phyloP scores from a whole-genome alignment of 1,140 invertebrate species.

The Temnothorax nylanderi region DNA sequence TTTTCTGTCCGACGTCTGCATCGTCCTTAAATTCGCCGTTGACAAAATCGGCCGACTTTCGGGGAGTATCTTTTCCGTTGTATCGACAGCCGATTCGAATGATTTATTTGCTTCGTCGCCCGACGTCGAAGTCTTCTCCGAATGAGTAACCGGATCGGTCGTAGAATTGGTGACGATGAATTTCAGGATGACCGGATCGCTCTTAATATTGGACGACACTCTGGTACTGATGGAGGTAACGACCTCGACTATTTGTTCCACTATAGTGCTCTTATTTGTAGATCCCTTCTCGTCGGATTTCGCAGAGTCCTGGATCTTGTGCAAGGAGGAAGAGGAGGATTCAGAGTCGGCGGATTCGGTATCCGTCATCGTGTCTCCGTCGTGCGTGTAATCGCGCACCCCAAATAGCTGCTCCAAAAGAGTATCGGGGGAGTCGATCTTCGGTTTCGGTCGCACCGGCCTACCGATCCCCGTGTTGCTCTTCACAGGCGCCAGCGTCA shows the following conservation, averaged over 20 bases:
- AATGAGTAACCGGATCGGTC: constrained; percentile 54
- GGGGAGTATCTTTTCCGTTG: not conserved
- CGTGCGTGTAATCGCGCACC: constrained; percentile 36
- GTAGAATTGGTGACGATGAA: constrained; percentile 74
- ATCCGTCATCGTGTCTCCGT: constrained; percentile 20
- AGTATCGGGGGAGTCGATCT: constrained; percentile 66
- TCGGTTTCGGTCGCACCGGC: constrained; percentile 79
- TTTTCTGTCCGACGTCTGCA: constrained; percentile 78
- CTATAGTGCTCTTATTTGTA: constrained; percentile 27
- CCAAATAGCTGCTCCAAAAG: constrained; percentile 78
- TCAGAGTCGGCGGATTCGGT: not conserved
- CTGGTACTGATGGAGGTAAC: constrained; percentile 84
- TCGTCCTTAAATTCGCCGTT: constrained; percentile 9
- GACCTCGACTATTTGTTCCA: constrained; percentile 82
- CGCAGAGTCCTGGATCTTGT: not conserved
- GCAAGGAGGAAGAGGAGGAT: constrained; percentile 3
- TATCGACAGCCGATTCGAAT: not conserved
- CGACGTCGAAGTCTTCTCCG: not conserved
- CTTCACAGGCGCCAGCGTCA: constrained; percentile 80
- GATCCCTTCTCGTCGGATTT: not conserved
- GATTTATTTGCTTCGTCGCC: constrained; percentile 60
- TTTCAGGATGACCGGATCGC: constrained; percentile 76
- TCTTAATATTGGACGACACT: constrained; percentile 80
- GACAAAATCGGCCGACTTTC: constrained; percentile 20
- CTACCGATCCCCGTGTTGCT: constrained; percentile 80